Evolutionary conservation across 1,140 invertebrate species (phyloP), one percentile per base, ranked within the genome.

Genomic region (Hermetia illucens): DNA sequence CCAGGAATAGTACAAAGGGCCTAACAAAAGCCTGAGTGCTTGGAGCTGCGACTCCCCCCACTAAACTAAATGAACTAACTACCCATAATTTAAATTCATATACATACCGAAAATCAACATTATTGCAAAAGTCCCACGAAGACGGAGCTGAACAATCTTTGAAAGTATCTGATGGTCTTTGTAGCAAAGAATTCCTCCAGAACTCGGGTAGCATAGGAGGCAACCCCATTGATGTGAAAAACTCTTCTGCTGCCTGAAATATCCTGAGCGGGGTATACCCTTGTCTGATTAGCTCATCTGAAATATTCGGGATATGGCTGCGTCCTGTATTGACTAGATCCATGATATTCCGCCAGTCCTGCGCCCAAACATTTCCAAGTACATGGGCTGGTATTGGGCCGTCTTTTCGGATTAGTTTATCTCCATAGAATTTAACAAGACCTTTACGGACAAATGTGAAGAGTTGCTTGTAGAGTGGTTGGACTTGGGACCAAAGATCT

Each of bases 61-160:
- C n/a, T n/a, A n/a, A n/a, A n/a, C n/a, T n/a, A n/a, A n/a, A n/a
- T n/a, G n/a, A n/a, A n/a, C n/a, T n/a, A n/a, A n/a, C n/a, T n/a
- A n/a, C n/a, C n/a, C n/a, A n/a, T n/a, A n/a, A n/a, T n/a, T n/a
- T n/a, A n/a, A n/a, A n/a, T n/a, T 24, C n/a, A 32, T 39, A 19
- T 45, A 41, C 2, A 44, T 50, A 82, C 82, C 82, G 75, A 52
- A 77, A 87, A 58, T 90, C 84, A 19, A 79, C 69, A 46, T 70
- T 64, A 51, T 88, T 83, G 51, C 79, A 89, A 62, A 91, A 85
- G 62, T 92, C 87, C 79, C 82, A 88, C 2, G 87, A 86, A 41
- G 83, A 86, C n/a, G n/a, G n/a, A 1, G 88, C 74, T 20, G 84
- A 85, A 49, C 89, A 93, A 38, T 82, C 77, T 0, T 82, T 73